A percentile compares a stretch with the other conserved stretches of the same genome.
phyloP scores from a whole-genome alignment of 2,797 vertebrate genomes.

The Thripadectes ignobilis region DNA sequence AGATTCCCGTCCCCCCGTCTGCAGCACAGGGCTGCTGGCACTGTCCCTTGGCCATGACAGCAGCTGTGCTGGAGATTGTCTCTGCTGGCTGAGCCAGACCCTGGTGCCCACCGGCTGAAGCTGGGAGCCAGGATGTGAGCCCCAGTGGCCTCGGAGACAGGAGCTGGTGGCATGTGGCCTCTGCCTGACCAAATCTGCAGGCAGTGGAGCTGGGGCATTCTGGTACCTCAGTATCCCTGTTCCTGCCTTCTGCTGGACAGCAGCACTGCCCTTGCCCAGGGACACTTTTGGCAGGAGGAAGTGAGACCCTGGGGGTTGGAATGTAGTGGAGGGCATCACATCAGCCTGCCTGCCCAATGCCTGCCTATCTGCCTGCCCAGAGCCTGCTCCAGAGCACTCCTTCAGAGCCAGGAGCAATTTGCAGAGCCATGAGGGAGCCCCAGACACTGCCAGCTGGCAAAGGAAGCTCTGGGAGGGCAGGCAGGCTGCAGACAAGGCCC shows the following conservation, averaged over 20 bases:
- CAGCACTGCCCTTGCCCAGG: background rate
- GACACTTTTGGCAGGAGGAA: background rate
- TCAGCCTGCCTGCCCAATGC: background rate
- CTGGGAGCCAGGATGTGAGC: background rate
- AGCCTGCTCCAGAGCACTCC: background rate
- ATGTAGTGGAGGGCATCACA: background rate
- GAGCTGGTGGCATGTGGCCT: background rate
- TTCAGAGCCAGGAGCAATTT: background rate
- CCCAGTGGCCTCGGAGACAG: accelerated
- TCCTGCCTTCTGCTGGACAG: background rate
- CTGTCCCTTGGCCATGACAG: background rate
- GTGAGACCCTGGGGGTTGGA: accelerated
- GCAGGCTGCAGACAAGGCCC: background rate
- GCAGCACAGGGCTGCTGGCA: background rate
- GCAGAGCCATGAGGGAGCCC: background rate
- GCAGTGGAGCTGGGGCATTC: background rate
- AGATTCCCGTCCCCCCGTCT: background rate
- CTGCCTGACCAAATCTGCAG: background rate
- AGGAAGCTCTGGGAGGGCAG: background rate
- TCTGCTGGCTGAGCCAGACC: background rate
- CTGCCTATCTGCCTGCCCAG: background rate
- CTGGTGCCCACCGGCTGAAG: background rate
- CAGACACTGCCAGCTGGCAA: background rate
- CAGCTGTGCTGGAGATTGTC: background rate
- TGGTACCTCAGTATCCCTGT: background rate